Base-by-base conservation (phyloP, 2,888 invertebrate species). In the Pyrochroa serraticornis region DNA sequence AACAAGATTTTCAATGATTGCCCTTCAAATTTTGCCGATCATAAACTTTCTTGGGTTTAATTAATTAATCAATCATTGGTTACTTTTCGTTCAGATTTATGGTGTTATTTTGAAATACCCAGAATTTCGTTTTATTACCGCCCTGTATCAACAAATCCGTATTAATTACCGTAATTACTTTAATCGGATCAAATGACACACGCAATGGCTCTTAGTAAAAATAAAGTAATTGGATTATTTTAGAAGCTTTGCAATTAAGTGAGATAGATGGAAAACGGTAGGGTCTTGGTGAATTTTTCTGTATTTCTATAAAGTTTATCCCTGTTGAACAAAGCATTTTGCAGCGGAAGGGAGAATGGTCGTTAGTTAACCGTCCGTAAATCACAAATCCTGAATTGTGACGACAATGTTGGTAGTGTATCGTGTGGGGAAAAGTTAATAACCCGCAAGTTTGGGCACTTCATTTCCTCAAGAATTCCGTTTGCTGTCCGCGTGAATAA, bases 31-130 rank as follows among this genome's bases (percentile, higher is more conserved):
- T 33, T 41, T 32, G 42, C 8, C 30, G 33, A 41, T 51, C 43
- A 31, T 51, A 51, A 51, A 51, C 33, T 41, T 39, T 42, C 50
- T 43, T 43, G 10, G 30, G 39, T 34, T 43, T 51, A 36, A 51
- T 51, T 51, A 22, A 22, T 22, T 13, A 43, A 43, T 51, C 34
- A 43, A 43, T 51, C 34, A 34, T 30, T 39, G 41, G 33, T 49
- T 49, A n/a, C 32, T 49, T 49, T 39, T 49, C 39, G 12, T 9
- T 8, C 39, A 3, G 22, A 22, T 22, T 22, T 22, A 22, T 22
- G 22, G 22, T 22, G 22, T 22, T 22, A 22, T 22, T 22, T 3
- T 39, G 33, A 12, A 31, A 44, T 32, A 32, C 31, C 14, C 37
- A 6, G 38, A 45, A 34, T 45, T 45, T 46, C 36, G 30, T 36